Evolutionary conservation across 2,797 vertebrate genomes (phyloP).

Genomic region (Danionella dracula): DNA sequence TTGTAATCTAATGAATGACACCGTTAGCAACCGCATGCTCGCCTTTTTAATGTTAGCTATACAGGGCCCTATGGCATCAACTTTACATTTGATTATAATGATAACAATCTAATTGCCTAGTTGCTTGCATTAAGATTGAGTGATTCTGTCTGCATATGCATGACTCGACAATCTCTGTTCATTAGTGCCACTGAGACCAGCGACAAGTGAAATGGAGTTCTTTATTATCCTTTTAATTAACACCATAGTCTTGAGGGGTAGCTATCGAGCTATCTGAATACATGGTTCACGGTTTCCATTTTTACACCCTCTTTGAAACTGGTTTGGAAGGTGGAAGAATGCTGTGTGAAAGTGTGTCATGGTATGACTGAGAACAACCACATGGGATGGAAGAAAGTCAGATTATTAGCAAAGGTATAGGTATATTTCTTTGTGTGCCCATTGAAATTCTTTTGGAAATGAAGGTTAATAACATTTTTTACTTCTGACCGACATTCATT

Average conservation of each 20-base stretch:
- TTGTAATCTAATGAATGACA: background rate
- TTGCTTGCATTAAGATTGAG: constrained; percentile 11
- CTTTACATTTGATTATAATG: constrained; percentile 25
- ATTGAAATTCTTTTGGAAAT: constrained; percentile 18
- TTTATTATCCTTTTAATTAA: constrained; percentile 42
- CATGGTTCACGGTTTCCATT: constrained; percentile 27
- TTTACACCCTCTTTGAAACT: constrained; percentile 22
- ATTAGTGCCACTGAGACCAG: constrained; percentile 31
- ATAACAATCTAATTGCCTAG: constrained; percentile 21
- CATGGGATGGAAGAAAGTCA: background rate
- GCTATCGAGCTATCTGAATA: constrained; percentile 31
- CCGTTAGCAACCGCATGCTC: background rate
- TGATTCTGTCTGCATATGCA: constrained; percentile 4
- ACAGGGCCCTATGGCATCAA: background rate
- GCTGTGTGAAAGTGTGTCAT: constrained; percentile 22
- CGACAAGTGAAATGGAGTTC: constrained; percentile 31
- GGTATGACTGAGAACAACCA: background rate
- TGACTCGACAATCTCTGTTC: constrained; percentile 19
- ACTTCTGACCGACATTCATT: constrained; percentile 2
- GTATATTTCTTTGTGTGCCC: background rate
- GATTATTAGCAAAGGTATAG: constrained; percentile 23
- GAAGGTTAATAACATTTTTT: constrained; percentile 9
- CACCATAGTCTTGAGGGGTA: constrained; percentile 34
- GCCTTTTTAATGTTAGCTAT: background rate
- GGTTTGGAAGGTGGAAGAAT: constrained; percentile 15